These are phyloP conservation scores for Plectropomus leopardus DNA, from an alignment of 2,113 vertebrate genomes.

Conservation along the genomic window DNA sequence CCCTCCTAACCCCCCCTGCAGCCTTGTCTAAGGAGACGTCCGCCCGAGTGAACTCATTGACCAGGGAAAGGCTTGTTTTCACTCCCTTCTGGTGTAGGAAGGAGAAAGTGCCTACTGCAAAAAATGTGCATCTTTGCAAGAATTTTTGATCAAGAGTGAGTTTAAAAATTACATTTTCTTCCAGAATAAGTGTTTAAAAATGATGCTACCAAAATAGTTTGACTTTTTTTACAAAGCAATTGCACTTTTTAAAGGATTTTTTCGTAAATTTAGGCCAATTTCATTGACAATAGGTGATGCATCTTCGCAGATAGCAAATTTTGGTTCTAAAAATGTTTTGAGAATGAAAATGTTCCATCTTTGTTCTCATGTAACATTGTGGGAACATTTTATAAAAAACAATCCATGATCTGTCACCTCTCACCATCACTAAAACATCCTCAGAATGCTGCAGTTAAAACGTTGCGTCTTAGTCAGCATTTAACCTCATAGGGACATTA, in stretches of 20 bases:
- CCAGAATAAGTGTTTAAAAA: slow-evolving; percentile 2
- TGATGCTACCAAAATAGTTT: not conserved
- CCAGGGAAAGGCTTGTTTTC: slow-evolving; percentile 78
- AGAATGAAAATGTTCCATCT: too few species aligned
- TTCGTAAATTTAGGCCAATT: not conserved
- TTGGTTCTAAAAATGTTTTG: too few species aligned
- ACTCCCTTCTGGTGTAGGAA: slow-evolving; percentile 61
- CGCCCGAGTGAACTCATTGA: slow-evolving; percentile 82
- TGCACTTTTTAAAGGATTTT: not conserved
- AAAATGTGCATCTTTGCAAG: slow-evolving; percentile 50
- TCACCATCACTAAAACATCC: too few species aligned
- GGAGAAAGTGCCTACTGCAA: slow-evolving; percentile 53
- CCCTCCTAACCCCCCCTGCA: slow-evolving; percentile 34
- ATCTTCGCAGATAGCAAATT: too few species aligned
- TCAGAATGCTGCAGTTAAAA: too few species aligned
- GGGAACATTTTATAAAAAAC: too few species aligned
- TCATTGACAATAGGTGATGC: not conserved
- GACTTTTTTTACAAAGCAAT: not conserved
- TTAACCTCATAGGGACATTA: too few species aligned
- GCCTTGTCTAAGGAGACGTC: slow-evolving; percentile 64
- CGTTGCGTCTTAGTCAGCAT: too few species aligned
- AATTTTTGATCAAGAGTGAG: slow-evolving; percentile 6
- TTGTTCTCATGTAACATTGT: too few species aligned
- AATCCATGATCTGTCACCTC: too few species aligned
- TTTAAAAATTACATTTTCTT: not conserved